Evolutionary conservation across 2,797 vertebrate genomes (phyloP), one percentile per base, ranked within the genome.

Genomic region (Pogonophryne albipinna): DNA sequence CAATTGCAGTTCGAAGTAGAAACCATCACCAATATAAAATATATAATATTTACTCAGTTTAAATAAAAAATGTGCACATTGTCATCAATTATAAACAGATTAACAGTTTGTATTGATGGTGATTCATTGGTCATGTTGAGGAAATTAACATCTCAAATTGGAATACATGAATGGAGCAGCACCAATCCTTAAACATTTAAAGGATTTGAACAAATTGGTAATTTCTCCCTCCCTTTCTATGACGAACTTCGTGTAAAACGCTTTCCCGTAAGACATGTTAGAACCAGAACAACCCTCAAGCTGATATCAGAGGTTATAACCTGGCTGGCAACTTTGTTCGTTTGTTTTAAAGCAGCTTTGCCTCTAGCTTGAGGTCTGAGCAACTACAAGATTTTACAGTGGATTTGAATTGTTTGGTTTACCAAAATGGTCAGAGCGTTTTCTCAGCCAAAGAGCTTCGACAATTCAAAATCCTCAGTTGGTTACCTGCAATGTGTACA

Each of bases 341-440:
- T 64, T 47, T 15, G 6, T 3, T 2, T 27, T 9, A 10, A 58
- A 31, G 13, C 19, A 44, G 11, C n/a, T 4, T 3, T 19, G 9
- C 19, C 3, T 56, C 5, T 0, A 46, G 38, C 53, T 47, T 73
- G n/a, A 67, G 34, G 15, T 34, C 10, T 17, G 27, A 46, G 12
- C n/a, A 56, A 70, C 12, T 61, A 66, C 53, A 41, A 6, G 10
- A 41, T 64, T 63, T 76, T 23, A 15, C 27, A 14, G 1, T 34
- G 46, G 14, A 55, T 60, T 57, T 3, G 11, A 41, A 59, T 3
- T 50, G 7, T 16, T 58, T 52, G 11, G 17, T 16, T 4, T 1
- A 12, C 53, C n/a, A 10, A 44, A 17, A 38, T 23, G 6, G 3
- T 50, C 53, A 8, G 5, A 55, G 4, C 10, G 46, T 45, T 53